Evolutionary conservation across 2,797 vertebrate species (phyloP).

Genomic region (Oreochromis grahami): DNA sequence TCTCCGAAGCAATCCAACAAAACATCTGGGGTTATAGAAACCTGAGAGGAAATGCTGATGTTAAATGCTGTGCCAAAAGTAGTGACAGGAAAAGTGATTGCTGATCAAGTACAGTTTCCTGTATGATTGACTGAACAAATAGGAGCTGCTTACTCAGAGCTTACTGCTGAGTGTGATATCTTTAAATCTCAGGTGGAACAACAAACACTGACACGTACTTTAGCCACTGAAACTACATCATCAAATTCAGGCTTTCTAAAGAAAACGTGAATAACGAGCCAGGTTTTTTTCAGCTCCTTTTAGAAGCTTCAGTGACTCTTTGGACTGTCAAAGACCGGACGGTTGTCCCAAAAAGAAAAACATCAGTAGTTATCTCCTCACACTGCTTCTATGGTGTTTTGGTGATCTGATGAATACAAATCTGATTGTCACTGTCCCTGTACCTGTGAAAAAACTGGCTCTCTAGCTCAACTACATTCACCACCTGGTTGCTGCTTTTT

Average conservation of each 20-base stretch:
- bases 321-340: background rate
- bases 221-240: background rate
- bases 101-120: background rate
- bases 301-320: background rate
- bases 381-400: background rate
- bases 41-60: background rate
- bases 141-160: background rate
- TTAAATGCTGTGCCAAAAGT: background rate
- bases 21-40: background rate
- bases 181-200: background rate
- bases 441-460: background rate
- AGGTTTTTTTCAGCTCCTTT: background rate
- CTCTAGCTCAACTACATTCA: background rate
- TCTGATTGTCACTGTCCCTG: background rate
- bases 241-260: background rate
- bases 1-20: background rate
- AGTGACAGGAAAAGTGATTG: background rate
- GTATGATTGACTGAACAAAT: background rate
- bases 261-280: background rate
- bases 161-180: background rate
- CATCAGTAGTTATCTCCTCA: background rate
- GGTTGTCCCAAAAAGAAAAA: background rate
- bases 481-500: background rate
- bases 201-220: background rate
- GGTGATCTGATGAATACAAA: background rate